A percentile compares a stretch with the other conserved stretches of the same genome.
phyloP scores from a whole-genome alignment of 2,888 invertebrate genomes.

The Brachyopa scutellaris region DNA sequence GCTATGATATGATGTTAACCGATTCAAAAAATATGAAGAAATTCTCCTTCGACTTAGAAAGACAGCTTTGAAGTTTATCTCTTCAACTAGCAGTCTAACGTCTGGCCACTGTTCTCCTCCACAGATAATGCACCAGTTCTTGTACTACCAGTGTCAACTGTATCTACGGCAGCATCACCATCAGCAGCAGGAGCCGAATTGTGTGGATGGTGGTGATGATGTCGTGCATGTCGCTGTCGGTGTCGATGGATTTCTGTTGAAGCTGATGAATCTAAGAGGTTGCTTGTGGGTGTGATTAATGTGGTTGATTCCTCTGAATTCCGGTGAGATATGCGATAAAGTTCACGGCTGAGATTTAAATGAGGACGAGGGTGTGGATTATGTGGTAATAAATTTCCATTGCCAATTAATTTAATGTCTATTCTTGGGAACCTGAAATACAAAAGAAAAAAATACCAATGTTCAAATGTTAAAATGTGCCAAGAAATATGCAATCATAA shows the following conservation, averaged over 20 bases:
- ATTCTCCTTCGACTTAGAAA: background rate
- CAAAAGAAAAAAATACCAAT: conserved; percentile 1
- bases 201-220: conserved; percentile 74
- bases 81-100: conserved; percentile 52
- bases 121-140: conserved; percentile 28
- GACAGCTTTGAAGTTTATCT: background rate
- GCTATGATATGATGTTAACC: conserved; percentile 26
- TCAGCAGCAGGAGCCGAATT: conserved; percentile 71
- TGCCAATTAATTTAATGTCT: conserved; percentile 78
- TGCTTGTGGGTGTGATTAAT: conserved; percentile 77
- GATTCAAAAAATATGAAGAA: conserved; percentile 2
- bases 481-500: background rate
- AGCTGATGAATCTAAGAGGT: conserved; percentile 76
- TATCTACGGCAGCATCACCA: conserved; percentile 67
- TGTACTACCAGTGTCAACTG: conserved; percentile 48
- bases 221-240: conserved; percentile 73
- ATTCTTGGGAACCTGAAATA: conserved; percentile 78
- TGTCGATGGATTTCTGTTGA: conserved; percentile 72
- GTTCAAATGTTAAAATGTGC: background rate
- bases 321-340: conserved; percentile 73
- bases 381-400: conserved; percentile 73
- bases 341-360: conserved; percentile 74
- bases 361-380: conserved; percentile 73
- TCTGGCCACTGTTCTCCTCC: conserved; percentile 44
- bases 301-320: conserved; percentile 76